Evolutionary conservation across 2,113 vertebrate genomes (phyloP).

Genomic region (Tachycineta bicolor): DNA sequence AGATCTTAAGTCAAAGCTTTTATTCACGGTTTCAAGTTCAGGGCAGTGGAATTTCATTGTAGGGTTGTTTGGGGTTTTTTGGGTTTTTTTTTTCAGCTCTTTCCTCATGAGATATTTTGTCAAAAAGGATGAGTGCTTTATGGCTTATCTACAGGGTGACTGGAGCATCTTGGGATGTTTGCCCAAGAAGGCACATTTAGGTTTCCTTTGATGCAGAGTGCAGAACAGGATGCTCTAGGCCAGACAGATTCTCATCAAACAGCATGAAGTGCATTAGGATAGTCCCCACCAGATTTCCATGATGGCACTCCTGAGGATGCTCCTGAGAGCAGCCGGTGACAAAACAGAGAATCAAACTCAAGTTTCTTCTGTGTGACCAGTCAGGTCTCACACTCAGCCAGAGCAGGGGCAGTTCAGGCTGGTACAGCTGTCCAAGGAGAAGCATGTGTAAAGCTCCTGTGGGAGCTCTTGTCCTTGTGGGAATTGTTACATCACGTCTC

Average conservation of each 20-base stretch:
- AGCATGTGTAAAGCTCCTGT: not conserved
- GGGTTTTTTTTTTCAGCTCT: not conserved
- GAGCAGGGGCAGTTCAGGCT: not conserved
- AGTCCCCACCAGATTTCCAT: not conserved
- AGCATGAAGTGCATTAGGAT: not conserved
- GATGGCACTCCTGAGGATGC: not conserved
- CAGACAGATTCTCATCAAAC: not conserved
- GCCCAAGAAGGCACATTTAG: not conserved
- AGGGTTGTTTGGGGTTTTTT: no score
- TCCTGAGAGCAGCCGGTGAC: not conserved
- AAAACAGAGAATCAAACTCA: not conserved
- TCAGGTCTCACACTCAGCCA: not conserved
- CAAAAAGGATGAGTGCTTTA: not conserved
- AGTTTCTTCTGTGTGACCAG: not conserved
- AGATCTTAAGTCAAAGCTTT: conserved; percentile 9
- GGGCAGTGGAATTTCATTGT: not conserved
- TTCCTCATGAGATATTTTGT: not conserved
- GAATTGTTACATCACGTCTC: not conserved
- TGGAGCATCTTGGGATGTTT: not conserved
- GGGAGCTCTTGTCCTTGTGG: not conserved
- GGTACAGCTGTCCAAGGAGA: not conserved
- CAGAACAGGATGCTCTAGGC: not conserved
- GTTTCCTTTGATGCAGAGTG: not conserved
- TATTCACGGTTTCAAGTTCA: conserved; percentile 1
- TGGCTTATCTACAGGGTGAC: not conserved